These are phyloP conservation scores for Sprattus sprattus DNA, from an alignment of 2,113 vertebrate species.

Conservation along the genomic window DNA sequence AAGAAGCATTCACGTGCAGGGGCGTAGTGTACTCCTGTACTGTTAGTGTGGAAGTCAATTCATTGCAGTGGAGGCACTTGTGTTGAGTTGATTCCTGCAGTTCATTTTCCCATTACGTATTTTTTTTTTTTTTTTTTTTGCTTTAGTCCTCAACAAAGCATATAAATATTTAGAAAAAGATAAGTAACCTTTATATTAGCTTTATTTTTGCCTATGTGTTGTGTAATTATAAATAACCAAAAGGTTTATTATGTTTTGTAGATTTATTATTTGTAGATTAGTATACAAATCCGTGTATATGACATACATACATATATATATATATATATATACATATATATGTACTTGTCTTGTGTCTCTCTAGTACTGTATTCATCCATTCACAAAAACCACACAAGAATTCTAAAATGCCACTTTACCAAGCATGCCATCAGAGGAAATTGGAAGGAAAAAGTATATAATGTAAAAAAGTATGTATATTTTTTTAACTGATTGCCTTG, in stretches of 20 bases:
- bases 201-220: conserved; percentile 82
- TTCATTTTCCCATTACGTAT: conserved; percentile 59
- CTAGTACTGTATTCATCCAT: conserved; percentile 37
- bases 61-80: conserved; percentile 67
- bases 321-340: conserved; percentile 25
- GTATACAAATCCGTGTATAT: neutral
- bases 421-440: conserved; percentile 79
- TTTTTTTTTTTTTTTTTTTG: conserved; percentile 24
- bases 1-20: conserved; percentile 88
- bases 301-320: conserved; percentile 17
- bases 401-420: conserved; percentile 91
- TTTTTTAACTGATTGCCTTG: conserved; percentile 61
- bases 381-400: conserved; percentile 70
- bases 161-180: neutral
- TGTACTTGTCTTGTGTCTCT: conserved; percentile 31
- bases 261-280: conserved; percentile 52
- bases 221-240: conserved; percentile 89
- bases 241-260: conserved; percentile 78
- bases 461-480: conserved; percentile 41
- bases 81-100: conserved; percentile 58
- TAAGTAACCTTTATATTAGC: conserved; percentile 68
- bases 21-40: conserved; percentile 68
- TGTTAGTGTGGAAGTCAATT: conserved; percentile 65
- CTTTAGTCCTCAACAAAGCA: neutral
- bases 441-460: conserved; percentile 33